Evolutionary conservation across 2,797 vertebrate genomes (phyloP), one percentile per base, ranked within the genome.

Genomic region (Bovichtus variegatus): DNA sequence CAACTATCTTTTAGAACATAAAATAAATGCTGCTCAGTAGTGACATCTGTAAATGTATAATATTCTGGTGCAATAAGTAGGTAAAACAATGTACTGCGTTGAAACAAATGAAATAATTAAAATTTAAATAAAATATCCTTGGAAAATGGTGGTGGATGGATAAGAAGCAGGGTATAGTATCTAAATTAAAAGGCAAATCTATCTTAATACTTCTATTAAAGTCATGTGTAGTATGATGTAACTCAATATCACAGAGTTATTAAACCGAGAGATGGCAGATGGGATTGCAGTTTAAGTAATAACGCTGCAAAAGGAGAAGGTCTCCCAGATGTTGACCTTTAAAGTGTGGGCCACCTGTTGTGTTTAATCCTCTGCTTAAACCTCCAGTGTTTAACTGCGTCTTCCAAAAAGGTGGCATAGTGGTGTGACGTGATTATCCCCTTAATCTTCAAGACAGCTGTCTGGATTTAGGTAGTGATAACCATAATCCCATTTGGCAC

Each of bases 361-460:
- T 12, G 13, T 78, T 82, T 86, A 90, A 87, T 87, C 83, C 64
- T 62, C 69, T 76, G 64, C 23, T 77, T 44, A 76, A 49, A 74
- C 57, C 50, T 55, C 50, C 65, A 34, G 46, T 43, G 16, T 74
- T 74, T 41, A 71, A 71, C n/a, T 13, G 18, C 60, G 78, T 84
- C 80, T 86, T 75, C 66, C 40, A 57, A 38, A 5, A 76, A 88
- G 82, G 90, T 91, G 89, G 89, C 87, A 85, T 71, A 55, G 82
- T 64, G 44, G 40, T 61, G 80, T 95, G 93, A 95, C 91, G 84
- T 83, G 85, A 57, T 92, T 83, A 94, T 95, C 93, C 90, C 59
- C 67, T 83, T 95, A 94, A 95, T 92, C 94, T 92, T 84, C 60
- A 74, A 89, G 84, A 86, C 89, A 93, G 92, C 88, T 92, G 89